Base-by-base conservation (phyloP, 2,888 invertebrate genomes). In the Poecilobothrus nobilitatus region DNA sequence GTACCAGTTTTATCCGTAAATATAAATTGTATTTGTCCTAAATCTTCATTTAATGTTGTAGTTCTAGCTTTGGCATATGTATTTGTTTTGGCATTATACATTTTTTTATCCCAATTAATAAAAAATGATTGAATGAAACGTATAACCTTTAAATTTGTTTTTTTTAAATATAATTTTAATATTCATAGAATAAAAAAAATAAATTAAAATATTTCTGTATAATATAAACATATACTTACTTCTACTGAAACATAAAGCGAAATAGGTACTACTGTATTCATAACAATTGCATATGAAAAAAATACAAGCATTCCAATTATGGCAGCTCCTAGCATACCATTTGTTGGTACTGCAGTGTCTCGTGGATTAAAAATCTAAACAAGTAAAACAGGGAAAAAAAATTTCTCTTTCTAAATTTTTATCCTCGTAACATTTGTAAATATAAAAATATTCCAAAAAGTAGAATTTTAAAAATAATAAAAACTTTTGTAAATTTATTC, bases 1-100 rank as follows among this genome's bases (percentile, higher is more conserved):
- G 99, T 99, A 76, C 99, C 99, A 72, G 99, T 99, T 85, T 99
- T 99, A 83, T 99, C 99, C 67, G 97, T 97, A 85, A 99, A 99
- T 79, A 99, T 92, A 84, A 99, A 99, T 83, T 99, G 96, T 77
- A 99, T 97, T 85, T 98, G 97, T 74, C 97, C 97, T 74, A 98
- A 87, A 84, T 98, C 99, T 83, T 99, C 99, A 82, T 99, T 99
- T 69, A 99, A 86, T 41, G 98, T 98, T 37, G 99, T 98, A 67
- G 98, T 99, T 75, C 98, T 86, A 69, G 97, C 95, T 84, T 94
- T 94, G 73, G 97, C 97, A 74, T 93, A 90, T 63, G 94, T 95
- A 76, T 93, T 91, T 74, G 90, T 90, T 80, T 91, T 90, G 74
- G 91, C 92, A 81, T 96, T 91, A 84, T 91, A 96, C 98, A 99